Conservation (phyloP, 2,888 invertebrate genomes). For the Dynastes grantii region DNA sequence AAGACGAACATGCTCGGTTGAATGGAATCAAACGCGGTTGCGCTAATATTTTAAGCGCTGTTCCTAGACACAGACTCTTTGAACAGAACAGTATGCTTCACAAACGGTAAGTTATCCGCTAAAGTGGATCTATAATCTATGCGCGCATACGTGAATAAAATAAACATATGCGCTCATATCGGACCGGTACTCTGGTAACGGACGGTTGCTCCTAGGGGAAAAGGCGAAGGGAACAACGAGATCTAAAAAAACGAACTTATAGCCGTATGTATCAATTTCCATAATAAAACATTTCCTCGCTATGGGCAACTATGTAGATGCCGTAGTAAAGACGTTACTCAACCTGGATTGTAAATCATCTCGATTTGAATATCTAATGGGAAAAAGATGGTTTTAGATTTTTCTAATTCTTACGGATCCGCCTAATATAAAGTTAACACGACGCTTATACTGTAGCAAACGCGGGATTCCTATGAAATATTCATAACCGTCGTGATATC, state of each 20-base stretch:
- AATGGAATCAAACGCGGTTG: slow-evolving; percentile 47
- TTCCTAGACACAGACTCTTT: slow-evolving; percentile 20
- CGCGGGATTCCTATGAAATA: slow-evolving; percentile 19
- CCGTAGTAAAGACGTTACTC: slow-evolving; percentile 39
- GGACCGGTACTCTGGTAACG: slow-evolving; percentile 16
- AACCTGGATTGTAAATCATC: slow-evolving; percentile 39
- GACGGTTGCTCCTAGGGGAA: not conserved
- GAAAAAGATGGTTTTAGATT: not conserved
- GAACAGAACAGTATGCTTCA: slow-evolving; percentile 39
- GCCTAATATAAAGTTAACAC: slow-evolving; percentile 6
- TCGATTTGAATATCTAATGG: slow-evolving; percentile 42
- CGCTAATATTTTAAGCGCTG: slow-evolving; percentile 50
- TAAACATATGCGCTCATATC: slow-evolving; percentile 7
- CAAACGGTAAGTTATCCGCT: slow-evolving; percentile 38
- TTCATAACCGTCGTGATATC: slow-evolving; percentile 1
- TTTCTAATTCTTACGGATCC: slow-evolving; percentile 34
- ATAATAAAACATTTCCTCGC: slow-evolving; percentile 38
- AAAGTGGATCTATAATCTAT: slow-evolving; percentile 27
- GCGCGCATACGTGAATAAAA: slow-evolving; percentile 35
- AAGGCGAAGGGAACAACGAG: slow-evolving; percentile 2
- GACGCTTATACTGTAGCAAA: slow-evolving; percentile 3
- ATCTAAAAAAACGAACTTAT: slow-evolving; percentile 10
- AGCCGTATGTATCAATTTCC: slow-evolving; percentile 35
- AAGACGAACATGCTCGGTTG: slow-evolving; percentile 30
- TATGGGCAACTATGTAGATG: slow-evolving; percentile 30